Conservation (phyloP, 1,140 invertebrate species). For the Eriosoma lanigerum region DNA sequence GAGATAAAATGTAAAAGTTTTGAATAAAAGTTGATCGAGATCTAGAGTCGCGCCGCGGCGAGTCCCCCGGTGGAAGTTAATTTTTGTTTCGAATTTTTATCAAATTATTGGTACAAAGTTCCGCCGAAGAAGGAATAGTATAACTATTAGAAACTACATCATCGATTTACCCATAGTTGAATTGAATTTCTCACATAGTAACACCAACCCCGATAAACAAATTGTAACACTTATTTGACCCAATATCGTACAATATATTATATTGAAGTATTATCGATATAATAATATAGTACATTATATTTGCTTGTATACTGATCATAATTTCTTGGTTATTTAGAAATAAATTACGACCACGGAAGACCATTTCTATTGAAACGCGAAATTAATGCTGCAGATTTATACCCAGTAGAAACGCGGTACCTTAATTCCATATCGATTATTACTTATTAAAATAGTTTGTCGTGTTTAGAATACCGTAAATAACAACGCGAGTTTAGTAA, state of each 20-base stretch:
- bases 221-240: too few relatives aligned
- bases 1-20: constrained; percentile 17
- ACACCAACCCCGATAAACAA: too few relatives aligned
- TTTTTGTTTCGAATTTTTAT: background rate
- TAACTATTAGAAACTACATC: too few relatives aligned
- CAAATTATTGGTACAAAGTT: constrained; percentile 11
- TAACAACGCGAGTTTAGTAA: constrained; percentile 12
- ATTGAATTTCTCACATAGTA: too few relatives aligned
- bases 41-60: background rate
- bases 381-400: constrained; percentile 3
- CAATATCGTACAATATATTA: too few relatives aligned
- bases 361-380: background rate
- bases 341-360: background rate
- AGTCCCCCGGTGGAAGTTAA: background rate
- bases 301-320: too few relatives aligned
- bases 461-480: background rate
- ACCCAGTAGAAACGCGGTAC: background rate
- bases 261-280: too few relatives aligned
- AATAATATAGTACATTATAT: too few relatives aligned
- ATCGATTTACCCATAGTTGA: too few relatives aligned
- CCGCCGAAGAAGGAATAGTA: background rate
- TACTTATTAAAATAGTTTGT: constrained; percentile 40
- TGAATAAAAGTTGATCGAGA: constrained; percentile 41
- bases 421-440: constrained; percentile 32
- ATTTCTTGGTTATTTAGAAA: constrained; percentile 19